A percentile compares a stretch with the other conserved stretches of the same genome.
Evolutionary conservation across 2,888 invertebrate species (phyloP).

Genomic region (Drosophila diplacantha): DNA sequence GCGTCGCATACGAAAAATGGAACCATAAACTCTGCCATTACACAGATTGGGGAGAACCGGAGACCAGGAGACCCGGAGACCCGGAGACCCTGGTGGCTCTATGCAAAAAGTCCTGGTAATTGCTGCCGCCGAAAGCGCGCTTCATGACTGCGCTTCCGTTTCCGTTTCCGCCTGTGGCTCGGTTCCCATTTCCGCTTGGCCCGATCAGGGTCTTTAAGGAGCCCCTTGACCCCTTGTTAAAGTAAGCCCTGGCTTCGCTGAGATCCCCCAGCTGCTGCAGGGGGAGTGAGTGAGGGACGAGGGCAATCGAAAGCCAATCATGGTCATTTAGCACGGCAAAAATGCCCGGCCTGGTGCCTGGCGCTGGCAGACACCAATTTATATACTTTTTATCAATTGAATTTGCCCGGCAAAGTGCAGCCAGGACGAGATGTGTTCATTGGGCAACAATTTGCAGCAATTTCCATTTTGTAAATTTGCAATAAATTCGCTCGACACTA

Average conservation of each 20-base stretch:
- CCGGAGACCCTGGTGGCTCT: background rate
- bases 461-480: slow-evolving; percentile 49
- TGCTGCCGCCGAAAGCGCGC: slow-evolving; percentile 46
- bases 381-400: slow-evolving; percentile 46
- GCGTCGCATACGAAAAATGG: slow-evolving; percentile 47
- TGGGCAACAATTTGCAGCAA: slow-evolving; percentile 38
- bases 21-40: slow-evolving; percentile 58
- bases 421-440: slow-evolving; percentile 19
- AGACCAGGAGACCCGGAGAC: background rate
- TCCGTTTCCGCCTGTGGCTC: slow-evolving; percentile 42
- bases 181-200: background rate
- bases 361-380: slow-evolving; percentile 29
- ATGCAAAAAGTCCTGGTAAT: slow-evolving; percentile 50
- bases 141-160: slow-evolving; percentile 53
- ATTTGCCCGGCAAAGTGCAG: slow-evolving; percentile 42
- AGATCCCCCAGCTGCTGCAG: background rate
- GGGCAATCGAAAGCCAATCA: slow-evolving; percentile 41
- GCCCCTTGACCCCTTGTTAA: background rate
- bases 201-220: background rate
- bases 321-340: slow-evolving; percentile 36
- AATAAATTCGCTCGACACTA: slow-evolving; percentile 44
- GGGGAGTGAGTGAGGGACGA: too few species aligned
- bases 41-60: slow-evolving; percentile 34
- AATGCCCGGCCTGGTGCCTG: slow-evolving; percentile 8
- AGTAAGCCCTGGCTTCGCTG: too few species aligned